Percentiles rank a stretch among this genome's conserved stretches.
These are phyloP conservation scores for Sternarchorhynchus goeldii DNA, from an alignment of 2,797 vertebrate species.

Conservation along the genomic window DNA sequence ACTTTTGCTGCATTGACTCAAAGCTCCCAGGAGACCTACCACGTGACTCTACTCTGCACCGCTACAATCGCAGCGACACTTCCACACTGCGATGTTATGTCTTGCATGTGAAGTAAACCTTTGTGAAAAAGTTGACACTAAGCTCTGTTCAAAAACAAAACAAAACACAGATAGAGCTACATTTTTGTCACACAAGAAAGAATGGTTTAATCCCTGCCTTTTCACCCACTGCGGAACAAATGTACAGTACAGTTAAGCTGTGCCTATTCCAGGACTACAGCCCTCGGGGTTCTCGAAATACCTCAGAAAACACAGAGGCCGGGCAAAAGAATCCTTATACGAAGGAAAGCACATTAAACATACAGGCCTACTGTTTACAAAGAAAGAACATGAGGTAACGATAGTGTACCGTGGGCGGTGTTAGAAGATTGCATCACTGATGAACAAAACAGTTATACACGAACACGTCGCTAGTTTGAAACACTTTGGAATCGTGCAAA, in stretches of 20 bases:
- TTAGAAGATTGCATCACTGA: background rate
- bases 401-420: background rate
- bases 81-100: slow-evolving; percentile 37
- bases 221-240: background rate
- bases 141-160: background rate
- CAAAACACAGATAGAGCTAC: too few relatives aligned
- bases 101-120: background rate
- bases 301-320: background rate
- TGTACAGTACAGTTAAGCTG: background rate
- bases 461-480: background rate
- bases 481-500: background rate
- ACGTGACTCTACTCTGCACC: slow-evolving; percentile 73
- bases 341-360: too few relatives aligned
- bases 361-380: too few relatives aligned
- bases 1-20: slow-evolving; percentile 79
- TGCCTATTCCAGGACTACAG: slow-evolving; percentile 3
- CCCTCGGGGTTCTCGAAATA: background rate
- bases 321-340: too few relatives aligned
- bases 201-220: background rate
- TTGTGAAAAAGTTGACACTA: background rate
- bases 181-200: too few relatives aligned
- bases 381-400: too few relatives aligned
- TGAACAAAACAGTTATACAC: background rate
- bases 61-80: slow-evolving; percentile 47
- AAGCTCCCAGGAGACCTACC: slow-evolving; percentile 66